A percentile compares a stretch with the other conserved stretches of the same genome.
Evolutionary conservation across 2,888 invertebrate species (phyloP).

Genomic region (Azorinus chamasolen): DNA sequence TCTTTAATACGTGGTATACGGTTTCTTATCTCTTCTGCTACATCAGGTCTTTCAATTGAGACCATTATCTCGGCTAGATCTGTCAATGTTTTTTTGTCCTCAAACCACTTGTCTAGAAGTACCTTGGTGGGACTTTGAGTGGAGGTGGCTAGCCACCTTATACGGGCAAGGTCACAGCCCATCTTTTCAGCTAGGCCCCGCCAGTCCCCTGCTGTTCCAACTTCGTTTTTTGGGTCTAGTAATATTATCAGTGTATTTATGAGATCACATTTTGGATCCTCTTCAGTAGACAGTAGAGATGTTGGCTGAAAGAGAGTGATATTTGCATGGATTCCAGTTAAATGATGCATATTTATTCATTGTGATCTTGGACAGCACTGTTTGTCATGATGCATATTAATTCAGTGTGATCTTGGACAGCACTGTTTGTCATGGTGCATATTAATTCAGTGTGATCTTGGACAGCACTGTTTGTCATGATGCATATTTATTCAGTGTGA

Average conservation of each 20-base stretch:
- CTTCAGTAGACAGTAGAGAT: neutral
- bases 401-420: no score
- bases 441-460: no score
- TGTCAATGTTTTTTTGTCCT: conserved; percentile 36
- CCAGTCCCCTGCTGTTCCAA: conserved; percentile 54
- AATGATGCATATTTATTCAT: no score
- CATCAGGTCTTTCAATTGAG: conserved; percentile 61
- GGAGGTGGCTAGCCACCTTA: conserved; percentile 55
- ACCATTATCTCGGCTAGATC: conserved; percentile 54
- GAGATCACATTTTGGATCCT: conserved; percentile 39
- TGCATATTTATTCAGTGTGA: no score
- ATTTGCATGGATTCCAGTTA: no score
- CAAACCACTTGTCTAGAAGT: conserved; percentile 55
- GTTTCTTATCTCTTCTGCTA: conserved; percentile 55
- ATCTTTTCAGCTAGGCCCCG: conserved; percentile 61
- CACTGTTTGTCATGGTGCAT: no score
- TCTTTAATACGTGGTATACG: no score
- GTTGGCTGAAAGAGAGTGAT: no score
- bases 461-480: no score
- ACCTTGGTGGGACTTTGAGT: conserved; percentile 54
- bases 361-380: no score
- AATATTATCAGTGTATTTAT: conserved; percentile 48
- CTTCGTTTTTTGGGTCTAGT: conserved; percentile 44
- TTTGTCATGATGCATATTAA: no score
- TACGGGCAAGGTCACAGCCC: conserved; percentile 45